Evolutionary conservation across 1,140 invertebrate species (phyloP).

Genomic region (Drosophila santomea): DNA sequence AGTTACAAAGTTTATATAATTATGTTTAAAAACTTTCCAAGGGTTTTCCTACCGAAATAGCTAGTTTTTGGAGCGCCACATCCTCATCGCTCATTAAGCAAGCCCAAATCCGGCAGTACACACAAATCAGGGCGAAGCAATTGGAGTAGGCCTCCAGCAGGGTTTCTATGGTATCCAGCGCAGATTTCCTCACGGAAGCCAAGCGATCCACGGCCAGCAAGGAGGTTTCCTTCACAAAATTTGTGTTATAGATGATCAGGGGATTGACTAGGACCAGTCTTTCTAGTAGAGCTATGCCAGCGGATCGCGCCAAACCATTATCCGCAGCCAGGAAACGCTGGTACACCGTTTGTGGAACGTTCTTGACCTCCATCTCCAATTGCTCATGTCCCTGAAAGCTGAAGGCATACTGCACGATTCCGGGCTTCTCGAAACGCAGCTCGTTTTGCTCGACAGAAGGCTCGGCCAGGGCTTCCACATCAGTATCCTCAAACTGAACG

Average conservation of each 20-base stretch:
- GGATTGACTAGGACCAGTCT: conserved; percentile 68
- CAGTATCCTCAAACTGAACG: conserved; percentile 57
- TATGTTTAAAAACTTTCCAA: no score
- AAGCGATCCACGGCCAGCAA: conserved; percentile 61
- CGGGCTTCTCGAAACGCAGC: conserved; percentile 61
- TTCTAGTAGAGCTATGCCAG: conserved; percentile 73
- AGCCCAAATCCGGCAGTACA: conserved; percentile 74
- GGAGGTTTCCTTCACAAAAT: conserved; percentile 65
- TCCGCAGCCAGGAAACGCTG: conserved; percentile 57
- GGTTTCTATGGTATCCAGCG: conserved; percentile 61
- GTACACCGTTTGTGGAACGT: conserved; percentile 64
- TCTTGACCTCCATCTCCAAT: conserved; percentile 55
- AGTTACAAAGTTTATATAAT: no score
- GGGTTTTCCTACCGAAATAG: conserved; percentile 50
- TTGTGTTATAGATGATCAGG: conserved; percentile 76
- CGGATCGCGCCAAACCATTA: conserved; percentile 61
- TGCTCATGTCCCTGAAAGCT: conserved; percentile 71
- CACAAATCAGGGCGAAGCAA: conserved; percentile 70
- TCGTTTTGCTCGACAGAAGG: conserved; percentile 51
- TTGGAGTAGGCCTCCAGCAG: conserved; percentile 65
- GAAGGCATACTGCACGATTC: conserved; percentile 45
- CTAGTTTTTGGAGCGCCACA: conserved; percentile 58
- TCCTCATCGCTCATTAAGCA: conserved; percentile 72
- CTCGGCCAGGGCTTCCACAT: conserved; percentile 36
- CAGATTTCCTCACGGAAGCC: conserved; percentile 67